Conservation (phyloP, 2,113 vertebrate species). For the Nanorana parkeri region DNA sequence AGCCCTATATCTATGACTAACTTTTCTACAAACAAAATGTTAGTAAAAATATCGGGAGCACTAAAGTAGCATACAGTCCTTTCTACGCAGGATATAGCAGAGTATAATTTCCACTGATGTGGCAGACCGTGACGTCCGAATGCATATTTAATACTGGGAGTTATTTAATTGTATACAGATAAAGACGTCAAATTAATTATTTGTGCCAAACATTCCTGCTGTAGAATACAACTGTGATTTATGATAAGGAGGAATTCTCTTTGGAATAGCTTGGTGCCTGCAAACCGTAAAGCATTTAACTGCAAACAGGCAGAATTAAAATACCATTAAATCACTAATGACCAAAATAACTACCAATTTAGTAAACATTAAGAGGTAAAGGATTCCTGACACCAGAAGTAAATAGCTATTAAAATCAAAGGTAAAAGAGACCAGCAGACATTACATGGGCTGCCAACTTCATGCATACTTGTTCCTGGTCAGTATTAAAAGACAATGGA, state of each 20-base stretch:
- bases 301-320: conserved; percentile 14
- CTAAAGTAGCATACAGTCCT: neutral
- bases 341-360: neutral
- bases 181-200: conserved; percentile 25
- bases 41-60: no score
- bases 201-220: conserved; percentile 7
- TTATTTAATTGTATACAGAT: conserved; percentile 12
- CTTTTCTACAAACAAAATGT: no score
- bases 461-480: no score
- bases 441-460: no score
- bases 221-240: conserved; percentile 27
- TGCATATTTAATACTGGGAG: conserved; percentile 10
- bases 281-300: conserved; percentile 7
- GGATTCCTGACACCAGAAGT: neutral
- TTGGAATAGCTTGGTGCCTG: conserved; percentile 15
- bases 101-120: neutral
- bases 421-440: no score
- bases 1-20: no score
- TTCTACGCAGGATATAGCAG: neutral
- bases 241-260: neutral
- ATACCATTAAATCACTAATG: conserved; percentile 20
- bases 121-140: neutral
- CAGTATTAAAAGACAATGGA: no score
- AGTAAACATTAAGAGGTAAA: neutral
- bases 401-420: neutral